Conservation (phyloP, 1,140 invertebrate genomes). For the Rhopalosiphum padi region DNA sequence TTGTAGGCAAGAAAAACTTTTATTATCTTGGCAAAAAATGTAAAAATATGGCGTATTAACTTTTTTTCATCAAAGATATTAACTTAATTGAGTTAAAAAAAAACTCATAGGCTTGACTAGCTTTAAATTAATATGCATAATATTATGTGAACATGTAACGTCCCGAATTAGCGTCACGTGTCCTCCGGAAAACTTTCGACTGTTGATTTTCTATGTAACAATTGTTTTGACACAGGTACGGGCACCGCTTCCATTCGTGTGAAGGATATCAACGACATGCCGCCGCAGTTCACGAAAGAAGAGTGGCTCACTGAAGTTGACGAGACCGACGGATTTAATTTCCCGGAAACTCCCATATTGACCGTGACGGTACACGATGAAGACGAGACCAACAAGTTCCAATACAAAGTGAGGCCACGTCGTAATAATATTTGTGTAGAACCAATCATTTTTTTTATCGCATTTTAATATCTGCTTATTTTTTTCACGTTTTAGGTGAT, state of each 20-base stretch:
- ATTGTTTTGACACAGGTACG: slow-evolving; percentile 68
- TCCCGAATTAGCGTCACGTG: neutral
- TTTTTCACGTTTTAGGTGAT: slow-evolving; percentile 70
- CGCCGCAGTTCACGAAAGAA: slow-evolving; percentile 93
- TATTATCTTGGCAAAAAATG: no score
- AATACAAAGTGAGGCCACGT: slow-evolving; percentile 77
- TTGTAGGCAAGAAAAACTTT: no score
- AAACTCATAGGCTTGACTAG: no score
- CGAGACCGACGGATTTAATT: slow-evolving; percentile 91
- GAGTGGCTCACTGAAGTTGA: slow-evolving; percentile 96
- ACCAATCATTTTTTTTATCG: no score
- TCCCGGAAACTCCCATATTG: slow-evolving; percentile 93
- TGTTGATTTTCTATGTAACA: neutral
- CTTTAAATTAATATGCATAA: no score
- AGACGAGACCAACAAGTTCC: slow-evolving; percentile 96
- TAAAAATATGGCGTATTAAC: no score
- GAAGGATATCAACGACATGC: slow-evolving; percentile 95
- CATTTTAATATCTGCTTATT: neutral
- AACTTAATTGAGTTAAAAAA: no score
- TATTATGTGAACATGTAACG: neutral
- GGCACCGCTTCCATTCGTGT: slow-evolving; percentile 93
- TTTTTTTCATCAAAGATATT: no score
- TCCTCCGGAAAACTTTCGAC: neutral
- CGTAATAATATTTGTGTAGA: neutral
- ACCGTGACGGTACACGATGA: slow-evolving; percentile 95